phyloP scores from a whole-genome alignment of 2,888 invertebrate species.

The Spilarctia lutea region DNA sequence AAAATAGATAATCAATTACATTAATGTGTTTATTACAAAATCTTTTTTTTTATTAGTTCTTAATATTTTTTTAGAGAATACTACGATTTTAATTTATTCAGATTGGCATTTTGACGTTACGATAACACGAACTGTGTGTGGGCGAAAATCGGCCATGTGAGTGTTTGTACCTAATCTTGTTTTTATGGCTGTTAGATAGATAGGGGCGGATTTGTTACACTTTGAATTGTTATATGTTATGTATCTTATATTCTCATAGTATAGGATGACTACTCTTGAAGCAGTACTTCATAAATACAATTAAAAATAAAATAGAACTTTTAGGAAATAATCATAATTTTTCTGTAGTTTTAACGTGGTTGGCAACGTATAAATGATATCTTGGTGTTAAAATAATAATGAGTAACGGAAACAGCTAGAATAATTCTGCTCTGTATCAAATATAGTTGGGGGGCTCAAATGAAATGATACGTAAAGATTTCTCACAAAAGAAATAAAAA shows the following conservation, averaged over 20 bases:
- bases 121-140: conserved; percentile 71
- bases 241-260: neutral
- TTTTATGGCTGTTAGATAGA: conserved; percentile 66
- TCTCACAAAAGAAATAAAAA: too few relatives aligned
- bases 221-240: neutral
- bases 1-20: neutral
- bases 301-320: neutral
- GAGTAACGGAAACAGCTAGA: neutral
- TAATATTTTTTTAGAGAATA: neutral
- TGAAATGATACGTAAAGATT: too few relatives aligned
- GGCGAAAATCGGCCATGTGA: conserved; percentile 78
- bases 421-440: neutral
- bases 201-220: conserved; percentile 58
- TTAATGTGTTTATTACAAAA: neutral
- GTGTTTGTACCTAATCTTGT: conserved; percentile 66
- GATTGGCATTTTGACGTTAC: conserved; percentile 67
- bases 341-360: neutral
- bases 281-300: neutral
- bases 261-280: neutral
- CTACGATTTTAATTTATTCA: conserved; percentile 40
- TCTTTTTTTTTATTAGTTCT: neutral
- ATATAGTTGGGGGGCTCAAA: too few relatives aligned
- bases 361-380: neutral
- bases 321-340: neutral
- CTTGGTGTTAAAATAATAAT: neutral